Evolutionary conservation across 2,113 vertebrate genomes (phyloP), one percentile per base, ranked within the genome.

Genomic region (Alouatta palliata): DNA sequence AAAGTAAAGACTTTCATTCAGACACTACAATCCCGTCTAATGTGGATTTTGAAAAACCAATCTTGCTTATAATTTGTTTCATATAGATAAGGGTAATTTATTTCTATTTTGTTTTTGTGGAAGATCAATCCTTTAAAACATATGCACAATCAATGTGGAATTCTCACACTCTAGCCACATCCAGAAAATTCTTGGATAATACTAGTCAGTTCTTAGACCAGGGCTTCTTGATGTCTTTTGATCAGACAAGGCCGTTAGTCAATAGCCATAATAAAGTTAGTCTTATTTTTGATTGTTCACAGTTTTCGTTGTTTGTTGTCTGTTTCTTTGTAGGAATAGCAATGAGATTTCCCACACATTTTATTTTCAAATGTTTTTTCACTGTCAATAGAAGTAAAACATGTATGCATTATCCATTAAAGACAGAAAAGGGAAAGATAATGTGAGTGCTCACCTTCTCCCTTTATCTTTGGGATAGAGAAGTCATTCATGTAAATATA

Each of bases 1-100:
- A 98, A 98, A 98, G 96, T 87, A 97, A 98, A 98, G 98, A 54
- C 82, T 86, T 97, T 80, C 80, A 92, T 98, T 98, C 97, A 98
- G 97, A 95, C 7, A 92, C 84, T 0, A 70, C 96, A 97, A 98
- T 98, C 95, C 97, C 98, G 97, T 94, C 98, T 97, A 93, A 92
- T 96, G 91, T 73, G 1, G 5, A 64, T 97, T 98, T 98, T 94
- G 82, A 94, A 71, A 98, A 90, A 93, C 61, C 1, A 91, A 92
- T 96, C 97, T 68, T 95, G 25, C 68, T 95, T 1, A 75, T 0
- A 86, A 96, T 95, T 79, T 19, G 2, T 83, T 98, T 91, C 93
- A 25, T 87, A 35, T 87, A 94, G 97, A 84, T 35, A 8, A 91
- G 88, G 54, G 56, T 20, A 87, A 83, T 97, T 94, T 95, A 92